Evolutionary conservation across 1,140 invertebrate genomes (phyloP).

Genomic region (Eufriesea mexicana): DNA sequence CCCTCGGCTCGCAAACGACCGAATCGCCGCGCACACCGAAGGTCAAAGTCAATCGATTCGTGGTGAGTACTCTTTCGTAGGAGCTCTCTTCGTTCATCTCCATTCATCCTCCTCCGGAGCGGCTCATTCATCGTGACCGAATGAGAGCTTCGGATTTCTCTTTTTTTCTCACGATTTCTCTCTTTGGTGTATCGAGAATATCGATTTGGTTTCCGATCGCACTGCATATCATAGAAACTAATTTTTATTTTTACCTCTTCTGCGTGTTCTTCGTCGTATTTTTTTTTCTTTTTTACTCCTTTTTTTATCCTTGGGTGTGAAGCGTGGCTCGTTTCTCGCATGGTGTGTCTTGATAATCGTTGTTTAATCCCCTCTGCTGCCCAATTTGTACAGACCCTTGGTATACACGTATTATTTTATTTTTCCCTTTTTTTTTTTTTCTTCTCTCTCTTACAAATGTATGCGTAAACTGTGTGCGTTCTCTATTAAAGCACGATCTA

Average conservation of each 20-base stretch:
- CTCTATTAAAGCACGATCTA: conserved; percentile 15
- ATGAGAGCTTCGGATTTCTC: not conserved
- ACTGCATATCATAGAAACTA: conserved; percentile 17
- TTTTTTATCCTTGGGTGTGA: not conserved
- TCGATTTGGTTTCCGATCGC: not conserved
- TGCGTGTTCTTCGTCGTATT: not conserved
- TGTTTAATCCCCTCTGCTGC: not conserved
- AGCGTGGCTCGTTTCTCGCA: conserved; percentile 16
- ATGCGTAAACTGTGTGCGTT: not conserved
- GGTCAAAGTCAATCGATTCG: conserved; percentile 92
- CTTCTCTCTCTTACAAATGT: not conserved
- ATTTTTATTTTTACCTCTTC: not conserved
- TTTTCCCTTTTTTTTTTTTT: not conserved
- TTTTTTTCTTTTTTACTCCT: not conserved
- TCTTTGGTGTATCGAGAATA: not conserved
- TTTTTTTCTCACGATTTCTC: not conserved
- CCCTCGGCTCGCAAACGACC: conserved; percentile 84
- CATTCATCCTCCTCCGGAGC: not conserved
- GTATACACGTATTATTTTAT: not conserved
- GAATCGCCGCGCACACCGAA: conserved; percentile 83
- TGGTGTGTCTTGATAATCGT: conserved; percentile 22
- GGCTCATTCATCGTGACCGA: not conserved
- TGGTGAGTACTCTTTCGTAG: conserved; percentile 85
- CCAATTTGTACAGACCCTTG: not conserved
- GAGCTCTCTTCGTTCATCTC: not conserved